Evolutionary conservation across 2,888 invertebrate species (phyloP), one percentile per base, ranked within the genome.

Genomic region (Tiliacea citrago): DNA sequence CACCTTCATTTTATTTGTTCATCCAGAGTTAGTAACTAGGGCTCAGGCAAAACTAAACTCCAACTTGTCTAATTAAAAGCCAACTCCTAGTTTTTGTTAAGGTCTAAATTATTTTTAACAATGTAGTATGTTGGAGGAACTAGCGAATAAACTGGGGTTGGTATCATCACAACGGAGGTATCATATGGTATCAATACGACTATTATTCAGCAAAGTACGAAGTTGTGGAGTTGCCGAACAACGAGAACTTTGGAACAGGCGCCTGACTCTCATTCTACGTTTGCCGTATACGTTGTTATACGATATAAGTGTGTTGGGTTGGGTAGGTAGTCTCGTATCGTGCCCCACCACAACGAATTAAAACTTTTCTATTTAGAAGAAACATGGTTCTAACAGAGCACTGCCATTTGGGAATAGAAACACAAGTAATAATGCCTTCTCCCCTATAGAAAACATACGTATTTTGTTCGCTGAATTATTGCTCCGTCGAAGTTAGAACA

Each of bases 301-400:
- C 76, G 72, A 77, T 73, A 75, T 67, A 74, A 67, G 71, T 72
- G 68, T 75, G 60, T 75, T 67, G 66, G 70, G 60, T 75, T 67
- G 66, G 70, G 66, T 73, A 77, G 68, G 73, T 75, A 71, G 67
- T 24, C 75, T 73, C 80, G 74, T 75, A 85, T 81, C 83, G 82
- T 74, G 72, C 86, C 74, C 79, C 87, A 90, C 91, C 92, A 89
- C 91, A 90, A 86, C 91, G 88, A 93, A 93, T 94, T 93, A 93
- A 94, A 94, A 94, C 94, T 94, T 94, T 93, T 90, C 90, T 92
- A 91, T 92, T 93, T 93, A 91, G 90, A 92, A 91, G 91, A 93
- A 90, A 91, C 92, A 91, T 88, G 82, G 84, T 87, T 86, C 86
- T 81, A 84, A 88, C 88, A 63, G 84, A 83, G 74, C 87, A 74